A percentile compares a stretch with the other conserved stretches of the same genome.
phyloP scores from a whole-genome alignment of 2,797 vertebrate genomes.

The Dendrocincla fuliginosa region DNA sequence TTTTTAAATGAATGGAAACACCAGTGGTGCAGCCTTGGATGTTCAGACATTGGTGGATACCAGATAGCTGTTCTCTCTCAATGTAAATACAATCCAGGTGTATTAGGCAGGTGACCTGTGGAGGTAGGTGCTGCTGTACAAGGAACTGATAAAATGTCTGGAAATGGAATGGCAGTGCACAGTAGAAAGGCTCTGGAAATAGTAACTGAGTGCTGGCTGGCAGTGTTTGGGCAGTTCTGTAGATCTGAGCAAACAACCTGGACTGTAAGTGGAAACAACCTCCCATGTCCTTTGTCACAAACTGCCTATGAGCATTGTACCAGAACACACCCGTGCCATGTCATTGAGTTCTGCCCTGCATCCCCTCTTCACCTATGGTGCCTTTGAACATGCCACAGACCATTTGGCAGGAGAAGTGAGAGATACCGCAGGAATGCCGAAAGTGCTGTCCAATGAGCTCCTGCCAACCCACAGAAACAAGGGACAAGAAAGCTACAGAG shows the following conservation, averaged over 20 bases:
- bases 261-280: background rate
- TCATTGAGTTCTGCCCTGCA: background rate
- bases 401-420: background rate
- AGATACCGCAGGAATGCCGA: constrained; percentile 13
- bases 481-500: background rate
- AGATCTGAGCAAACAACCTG: background rate
- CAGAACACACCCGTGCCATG: background rate
- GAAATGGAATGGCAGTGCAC: background rate
- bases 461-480: background rate
- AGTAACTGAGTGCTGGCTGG: background rate
- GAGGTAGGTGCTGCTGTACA: background rate
- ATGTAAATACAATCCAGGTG: background rate
- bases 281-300: background rate
- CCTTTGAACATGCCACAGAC: background rate
- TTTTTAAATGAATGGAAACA: background rate
- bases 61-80: background rate
- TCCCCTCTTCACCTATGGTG: accelerated
- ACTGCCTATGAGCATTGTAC: background rate
- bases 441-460: background rate
- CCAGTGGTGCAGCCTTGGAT: accelerated
- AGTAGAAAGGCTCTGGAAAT: background rate
- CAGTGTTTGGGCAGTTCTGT: background rate
- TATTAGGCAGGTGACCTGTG: background rate
- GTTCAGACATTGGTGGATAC: background rate
- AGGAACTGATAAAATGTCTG: background rate